Base-by-base conservation (phyloP, 1,140 invertebrate species). In the Homalodisca vitripennis region DNA sequence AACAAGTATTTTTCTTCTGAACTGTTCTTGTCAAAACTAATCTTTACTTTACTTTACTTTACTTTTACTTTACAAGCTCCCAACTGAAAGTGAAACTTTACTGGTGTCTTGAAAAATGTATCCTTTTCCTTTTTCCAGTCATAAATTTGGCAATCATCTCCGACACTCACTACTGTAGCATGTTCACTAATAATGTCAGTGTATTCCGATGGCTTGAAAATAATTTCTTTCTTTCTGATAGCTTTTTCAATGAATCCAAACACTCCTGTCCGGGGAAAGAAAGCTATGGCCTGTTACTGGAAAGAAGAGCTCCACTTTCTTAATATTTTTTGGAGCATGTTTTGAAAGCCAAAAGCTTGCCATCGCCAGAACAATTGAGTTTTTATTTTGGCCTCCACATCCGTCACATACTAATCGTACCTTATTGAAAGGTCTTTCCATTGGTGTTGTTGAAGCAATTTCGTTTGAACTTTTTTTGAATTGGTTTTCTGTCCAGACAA, bases 371-470 rank as follows among this genome's bases (percentile, higher is more conserved):
- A 77, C 57, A 48, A 75, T 73, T n/a, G 72, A 55, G 66, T 78
- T 79, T 73, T 79, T 79, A 67, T 79, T 78, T 70, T 77, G 76
- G 12, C 72, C 73, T 31, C 57, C 72, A 69, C 75, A 78, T 1
- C 72, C 74, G 74, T 78, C 75, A 53, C 73, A 70, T 26, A 77
- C 69, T 20, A 77, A 55, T 27, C 76, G 55, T 22, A 77, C 30
- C 27, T 26, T 27, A 17, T 41, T 17, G 17, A 41, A 10, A 10
- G 34, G 34, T 41, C 6, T 6, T 41, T 41, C 34, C 34, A 41
- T 41, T 41, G 6, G 6, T 10, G 34, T 41, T 41, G 34, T 41
- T 17, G 73, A 77, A 41, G 73, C 48, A 67, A 78, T 77, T 74
- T 76, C 70, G 68, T 78, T 78, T 1, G 77, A 75, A 55, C 55